A percentile compares a stretch with the other conserved stretches of the same genome.
These are phyloP conservation scores for Deilephila porcellus DNA, from an alignment of 2,888 invertebrate genomes.

Conservation along the genomic window DNA sequence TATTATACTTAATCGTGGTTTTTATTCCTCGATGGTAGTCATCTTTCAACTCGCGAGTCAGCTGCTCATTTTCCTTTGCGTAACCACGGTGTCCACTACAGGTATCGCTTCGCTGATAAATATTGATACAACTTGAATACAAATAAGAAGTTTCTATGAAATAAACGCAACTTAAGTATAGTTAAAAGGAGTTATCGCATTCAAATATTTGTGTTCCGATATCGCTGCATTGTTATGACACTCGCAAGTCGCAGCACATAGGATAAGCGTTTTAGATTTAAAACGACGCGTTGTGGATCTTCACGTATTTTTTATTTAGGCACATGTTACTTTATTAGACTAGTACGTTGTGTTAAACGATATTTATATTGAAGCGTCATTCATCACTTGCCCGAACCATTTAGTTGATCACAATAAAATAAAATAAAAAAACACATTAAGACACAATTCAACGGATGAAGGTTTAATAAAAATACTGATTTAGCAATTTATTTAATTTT, in stretches of 20 bases:
- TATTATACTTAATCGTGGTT: not conserved
- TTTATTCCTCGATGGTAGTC: not conserved
- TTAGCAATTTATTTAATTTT: too few species aligned
- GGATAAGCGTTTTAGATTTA: not conserved
- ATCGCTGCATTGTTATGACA: constrained; percentile 1
- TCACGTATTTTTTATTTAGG: not conserved
- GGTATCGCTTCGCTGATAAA: not conserved
- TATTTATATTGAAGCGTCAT: not conserved
- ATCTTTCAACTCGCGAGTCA: not conserved
- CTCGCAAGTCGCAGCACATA: not conserved
- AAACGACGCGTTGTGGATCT: not conserved
- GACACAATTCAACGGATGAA: too few species aligned
- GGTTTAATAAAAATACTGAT: too few species aligned
- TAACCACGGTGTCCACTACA: not conserved
- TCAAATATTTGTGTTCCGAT: constrained; percentile 1
- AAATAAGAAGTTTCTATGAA: too few species aligned
- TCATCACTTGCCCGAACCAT: not conserved
- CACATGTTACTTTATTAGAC: not conserved
- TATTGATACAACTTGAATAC: not conserved
- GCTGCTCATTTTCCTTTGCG: not conserved
- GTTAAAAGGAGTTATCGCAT: not conserved
- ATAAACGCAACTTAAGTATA: not conserved
- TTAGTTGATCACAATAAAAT: too few species aligned
- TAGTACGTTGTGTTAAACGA: not conserved
- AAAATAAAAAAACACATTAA: too few species aligned